Base-by-base conservation (phyloP, 1,140 invertebrate species). In the Dufourea novaeangliae region DNA sequence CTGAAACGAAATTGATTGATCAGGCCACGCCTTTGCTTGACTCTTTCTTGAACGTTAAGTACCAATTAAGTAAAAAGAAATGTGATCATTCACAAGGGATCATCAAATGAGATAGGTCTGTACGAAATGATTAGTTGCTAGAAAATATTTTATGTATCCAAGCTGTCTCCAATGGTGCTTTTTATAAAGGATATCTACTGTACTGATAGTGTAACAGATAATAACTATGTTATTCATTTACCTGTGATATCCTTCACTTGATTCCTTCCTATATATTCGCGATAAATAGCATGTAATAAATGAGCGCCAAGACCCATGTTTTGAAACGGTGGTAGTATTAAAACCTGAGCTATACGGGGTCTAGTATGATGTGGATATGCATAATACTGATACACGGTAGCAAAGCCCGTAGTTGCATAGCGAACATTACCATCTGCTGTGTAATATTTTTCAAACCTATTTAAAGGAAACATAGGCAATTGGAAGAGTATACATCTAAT, bases 381-480 rank as follows among this genome's bases (percentile, higher is more conserved):
- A 90, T 98, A 99, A 91, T 98, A 99, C 83, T 97, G 96, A 93
- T 99, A 99, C 27, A 98, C 95, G 0, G 98, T 98, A 41, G 96
- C 95, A 92, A 98, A 99, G 14, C 97, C 98, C 79, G 95, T 95
- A 70, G 97, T 95, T 41, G 95, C 95, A 88, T 97, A 98, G n/a
- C 93, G 92, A 17, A 88, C 82, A 8, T 92, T 86, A 17, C 96
- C 95, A 87, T 95, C 93, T 56, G 93, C 91, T 37, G 93, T 93
- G 77, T 93, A 93, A 86, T 96, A 97, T 87, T 96, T 97, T 92
- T 98, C 97, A 92, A 96, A 98, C 81, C 97, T 98, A 87, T 80
- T 89, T 88, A 73, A 70, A 76, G 20, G 77, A 62, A 75, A 54
- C 68, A 44, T 56, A 50, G 69, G 80, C 32, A 56, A 41, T 82